Percentiles rank a stretch among this genome's conserved stretches.
Conservation (phyloP, 2,113 vertebrate species). For the Grammomys surdaster region DNA sequence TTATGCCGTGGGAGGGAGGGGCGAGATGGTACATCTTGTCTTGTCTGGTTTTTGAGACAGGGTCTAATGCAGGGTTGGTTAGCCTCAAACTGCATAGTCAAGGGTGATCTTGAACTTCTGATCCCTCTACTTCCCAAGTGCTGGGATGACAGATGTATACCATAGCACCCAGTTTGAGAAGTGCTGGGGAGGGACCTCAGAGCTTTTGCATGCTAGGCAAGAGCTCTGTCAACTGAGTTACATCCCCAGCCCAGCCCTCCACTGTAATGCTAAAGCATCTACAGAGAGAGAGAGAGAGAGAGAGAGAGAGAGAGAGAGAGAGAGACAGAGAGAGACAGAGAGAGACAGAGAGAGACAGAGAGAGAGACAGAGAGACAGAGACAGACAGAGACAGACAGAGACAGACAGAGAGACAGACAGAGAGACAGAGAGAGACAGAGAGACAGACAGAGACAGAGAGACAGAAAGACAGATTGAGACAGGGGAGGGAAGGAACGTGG, state of each 20-base stretch:
- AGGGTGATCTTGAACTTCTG: not conserved
- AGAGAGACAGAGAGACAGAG: not conserved
- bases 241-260: not conserved
- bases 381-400: not conserved
- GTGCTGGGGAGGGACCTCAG: not conserved
- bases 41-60: not conserved
- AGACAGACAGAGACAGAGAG: accelerated
- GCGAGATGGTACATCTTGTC: not conserved
- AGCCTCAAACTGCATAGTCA: not conserved
- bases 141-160: not conserved
- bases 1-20: not conserved
- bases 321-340: not conserved
- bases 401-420: not conserved
- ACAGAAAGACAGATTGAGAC: not conserved
- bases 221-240: not conserved
- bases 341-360: accelerated
- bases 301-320: accelerated
- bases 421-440: accelerated
- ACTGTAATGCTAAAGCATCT: not conserved
- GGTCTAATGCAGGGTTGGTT: not conserved
- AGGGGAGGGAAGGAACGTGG: no score
- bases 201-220: not conserved
- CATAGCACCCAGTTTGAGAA: not conserved
- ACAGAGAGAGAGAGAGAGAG: not conserved
- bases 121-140: not conserved